Evolutionary conservation across 2,888 invertebrate genomes (phyloP).

Genomic region (Sycophila texana): DNA sequence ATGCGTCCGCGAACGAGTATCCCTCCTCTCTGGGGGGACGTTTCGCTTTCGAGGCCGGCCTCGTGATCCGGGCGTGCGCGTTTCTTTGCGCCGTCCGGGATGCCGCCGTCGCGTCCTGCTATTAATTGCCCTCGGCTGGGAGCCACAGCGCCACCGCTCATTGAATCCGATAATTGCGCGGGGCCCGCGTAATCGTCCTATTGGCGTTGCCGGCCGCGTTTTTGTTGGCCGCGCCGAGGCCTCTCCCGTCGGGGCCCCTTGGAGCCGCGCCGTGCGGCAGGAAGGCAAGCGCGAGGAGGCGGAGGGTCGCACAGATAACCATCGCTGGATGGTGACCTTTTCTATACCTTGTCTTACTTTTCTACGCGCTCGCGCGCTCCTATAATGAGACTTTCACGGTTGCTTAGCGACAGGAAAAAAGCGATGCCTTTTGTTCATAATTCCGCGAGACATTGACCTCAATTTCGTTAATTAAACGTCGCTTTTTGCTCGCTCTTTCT

Average conservation of each 20-base stretch:
- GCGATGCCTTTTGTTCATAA: neutral
- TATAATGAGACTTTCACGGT: constrained; percentile 16
- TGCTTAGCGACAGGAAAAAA: neutral
- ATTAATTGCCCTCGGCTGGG: constrained; percentile 39
- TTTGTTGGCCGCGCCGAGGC: neutral
- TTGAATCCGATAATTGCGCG: constrained; percentile 49
- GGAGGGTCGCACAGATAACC: too few relatives aligned
- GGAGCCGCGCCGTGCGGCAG: neutral
- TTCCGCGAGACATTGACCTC: neutral
- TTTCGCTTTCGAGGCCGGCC: constrained; percentile 43
- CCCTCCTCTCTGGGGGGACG: neutral
- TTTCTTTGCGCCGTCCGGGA: constrained; percentile 15
- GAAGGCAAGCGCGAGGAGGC: too few relatives aligned
- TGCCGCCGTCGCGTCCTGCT: constrained; percentile 28
- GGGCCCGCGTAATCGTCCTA: constrained; percentile 11
- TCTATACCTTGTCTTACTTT: neutral
- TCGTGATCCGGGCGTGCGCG: too few relatives aligned
- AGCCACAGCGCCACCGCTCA: constrained; percentile 13
- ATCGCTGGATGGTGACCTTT: too few relatives aligned
- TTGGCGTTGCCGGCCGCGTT: neutral
- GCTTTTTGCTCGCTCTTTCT: too few relatives aligned
- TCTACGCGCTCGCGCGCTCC: neutral
- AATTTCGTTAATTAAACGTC: too few relatives aligned
- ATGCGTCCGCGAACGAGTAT: constrained; percentile 14
- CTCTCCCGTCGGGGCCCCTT: neutral